These are phyloP conservation scores for Tenthredo amoena DNA, from an alignment of 2,888 invertebrate species.

Conservation along the genomic window DNA sequence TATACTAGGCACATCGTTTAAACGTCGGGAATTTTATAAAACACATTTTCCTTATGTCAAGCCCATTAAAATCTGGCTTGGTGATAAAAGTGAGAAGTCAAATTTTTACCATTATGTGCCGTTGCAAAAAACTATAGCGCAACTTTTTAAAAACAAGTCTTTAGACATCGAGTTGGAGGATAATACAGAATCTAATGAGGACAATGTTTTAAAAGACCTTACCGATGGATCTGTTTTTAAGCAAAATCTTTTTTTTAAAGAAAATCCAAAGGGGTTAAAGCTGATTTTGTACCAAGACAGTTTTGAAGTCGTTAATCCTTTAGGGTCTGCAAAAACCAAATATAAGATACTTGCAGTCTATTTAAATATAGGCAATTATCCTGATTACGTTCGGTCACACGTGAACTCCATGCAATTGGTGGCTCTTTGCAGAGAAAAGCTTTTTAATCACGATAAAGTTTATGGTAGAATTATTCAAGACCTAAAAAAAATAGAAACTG, in stretches of 20 bases:
- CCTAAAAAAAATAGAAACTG: conserved; percentile 58
- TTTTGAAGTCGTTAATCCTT: conserved; percentile 61
- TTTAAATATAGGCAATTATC: conserved; percentile 57
- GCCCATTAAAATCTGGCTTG: conserved; percentile 1
- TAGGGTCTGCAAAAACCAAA: conserved; percentile 57
- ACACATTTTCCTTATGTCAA: conserved; percentile 11
- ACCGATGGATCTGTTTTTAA: conserved; percentile 62
- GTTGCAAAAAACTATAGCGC: conserved; percentile 27
- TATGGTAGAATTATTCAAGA: conserved; percentile 58
- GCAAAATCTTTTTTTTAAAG: conserved; percentile 59
- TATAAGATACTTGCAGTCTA: conserved; percentile 61
- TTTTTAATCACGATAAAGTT: conserved; percentile 58
- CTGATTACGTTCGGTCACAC: conserved; percentile 56
- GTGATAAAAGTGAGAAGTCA: not conserved
- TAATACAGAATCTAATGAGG: not conserved
- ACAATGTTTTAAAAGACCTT: conserved; percentile 61
- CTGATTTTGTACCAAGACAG: conserved; percentile 60
- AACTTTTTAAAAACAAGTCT: conserved; percentile 10
- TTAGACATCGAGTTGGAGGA: not conserved
- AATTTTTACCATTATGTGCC: conserved; percentile 27
- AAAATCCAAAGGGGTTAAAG: conserved; percentile 60
- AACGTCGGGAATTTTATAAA: not conserved
- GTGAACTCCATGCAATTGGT: conserved; percentile 59
- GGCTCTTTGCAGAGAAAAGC: conserved; percentile 55
- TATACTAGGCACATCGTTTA: not conserved